These are phyloP conservation scores for Cryptomyrus ogoouensis DNA, from an alignment of 2,113 vertebrate genomes.

Conservation along the genomic window DNA sequence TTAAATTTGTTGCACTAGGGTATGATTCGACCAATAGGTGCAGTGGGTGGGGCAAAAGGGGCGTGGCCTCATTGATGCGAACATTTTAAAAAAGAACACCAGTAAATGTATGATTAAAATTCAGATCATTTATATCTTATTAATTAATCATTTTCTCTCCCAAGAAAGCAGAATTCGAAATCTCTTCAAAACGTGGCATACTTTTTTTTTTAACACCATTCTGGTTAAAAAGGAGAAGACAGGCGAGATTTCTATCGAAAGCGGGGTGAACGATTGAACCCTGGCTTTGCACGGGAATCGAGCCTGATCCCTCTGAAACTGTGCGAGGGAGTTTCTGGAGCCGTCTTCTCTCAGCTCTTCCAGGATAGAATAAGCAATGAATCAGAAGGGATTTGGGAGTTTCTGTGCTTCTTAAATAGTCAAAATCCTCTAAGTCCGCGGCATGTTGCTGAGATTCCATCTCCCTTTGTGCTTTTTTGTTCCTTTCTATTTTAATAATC, in stretches of 20 bases:
- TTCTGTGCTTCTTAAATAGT: slow-evolving; percentile 62
- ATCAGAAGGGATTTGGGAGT: slow-evolving; percentile 47
- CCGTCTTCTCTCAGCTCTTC: neutral
- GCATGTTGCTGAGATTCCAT: slow-evolving; percentile 56
- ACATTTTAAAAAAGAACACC: neutral
- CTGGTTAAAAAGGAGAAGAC: neutral
- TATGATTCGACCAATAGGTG: slow-evolving; percentile 22
- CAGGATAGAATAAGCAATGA: slow-evolving; percentile 3
- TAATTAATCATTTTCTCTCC: slow-evolving; percentile 5
- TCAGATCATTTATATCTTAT: slow-evolving; percentile 7
- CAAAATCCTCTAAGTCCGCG: slow-evolving; percentile 58
- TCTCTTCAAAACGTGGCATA: neutral
- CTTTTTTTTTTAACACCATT: neutral
- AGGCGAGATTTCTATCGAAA: neutral
- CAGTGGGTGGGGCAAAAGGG: neutral
- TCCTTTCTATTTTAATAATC: slow-evolving; percentile 51
- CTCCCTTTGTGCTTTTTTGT: slow-evolving; percentile 55
- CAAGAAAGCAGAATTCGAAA: slow-evolving; percentile 5
- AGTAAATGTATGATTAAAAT: slow-evolving; percentile 15
- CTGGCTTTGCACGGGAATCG: neutral
- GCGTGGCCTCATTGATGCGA: neutral
- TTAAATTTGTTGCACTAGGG: neutral
- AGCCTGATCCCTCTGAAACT: neutral
- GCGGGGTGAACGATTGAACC: neutral
- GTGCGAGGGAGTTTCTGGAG: neutral